Evolutionary conservation across 2,797 vertebrate species (phyloP).

Genomic region (Galago senegalensis): DNA sequence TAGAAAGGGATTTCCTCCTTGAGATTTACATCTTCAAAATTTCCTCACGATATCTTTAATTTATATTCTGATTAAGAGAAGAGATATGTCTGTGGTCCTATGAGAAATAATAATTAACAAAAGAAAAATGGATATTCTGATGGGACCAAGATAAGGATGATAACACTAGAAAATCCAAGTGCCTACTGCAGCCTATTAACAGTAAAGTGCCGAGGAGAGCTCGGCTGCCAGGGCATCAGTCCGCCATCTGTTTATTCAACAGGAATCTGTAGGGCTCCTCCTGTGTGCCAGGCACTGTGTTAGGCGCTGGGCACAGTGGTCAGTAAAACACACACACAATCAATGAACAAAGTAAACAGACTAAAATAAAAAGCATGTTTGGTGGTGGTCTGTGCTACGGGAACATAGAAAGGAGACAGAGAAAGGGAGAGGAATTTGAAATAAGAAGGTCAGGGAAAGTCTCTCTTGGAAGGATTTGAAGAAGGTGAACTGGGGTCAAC

Average conservation of each 20-base stretch:
- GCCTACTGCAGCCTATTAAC: background rate
- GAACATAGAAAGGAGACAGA: background rate
- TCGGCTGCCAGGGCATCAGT: background rate
- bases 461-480: background rate
- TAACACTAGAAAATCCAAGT: conserved; percentile 45
- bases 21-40: conserved; percentile 15
- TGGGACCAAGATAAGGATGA: background rate
- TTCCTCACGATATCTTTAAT: background rate
- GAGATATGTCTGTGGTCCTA: background rate
- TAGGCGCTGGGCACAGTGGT: background rate
- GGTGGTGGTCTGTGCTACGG: background rate
- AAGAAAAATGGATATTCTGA: conserved; percentile 28
- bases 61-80: conserved; percentile 25
- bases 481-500: background rate
- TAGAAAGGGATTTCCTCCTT: background rate
- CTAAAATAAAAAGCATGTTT: conserved; percentile 8
- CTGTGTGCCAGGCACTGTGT: background rate
- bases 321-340: background rate
- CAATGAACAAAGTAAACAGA: background rate
- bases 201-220: background rate
- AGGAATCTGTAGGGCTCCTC: background rate
- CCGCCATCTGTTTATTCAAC: background rate
- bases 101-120: conserved; percentile 35
- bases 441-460: background rate
- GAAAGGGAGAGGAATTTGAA: background rate